A percentile compares a stretch with the other conserved stretches of the same genome.
Evolutionary conservation across 2,888 invertebrate genomes (phyloP).

Genomic region (Nysson spinosus): DNA sequence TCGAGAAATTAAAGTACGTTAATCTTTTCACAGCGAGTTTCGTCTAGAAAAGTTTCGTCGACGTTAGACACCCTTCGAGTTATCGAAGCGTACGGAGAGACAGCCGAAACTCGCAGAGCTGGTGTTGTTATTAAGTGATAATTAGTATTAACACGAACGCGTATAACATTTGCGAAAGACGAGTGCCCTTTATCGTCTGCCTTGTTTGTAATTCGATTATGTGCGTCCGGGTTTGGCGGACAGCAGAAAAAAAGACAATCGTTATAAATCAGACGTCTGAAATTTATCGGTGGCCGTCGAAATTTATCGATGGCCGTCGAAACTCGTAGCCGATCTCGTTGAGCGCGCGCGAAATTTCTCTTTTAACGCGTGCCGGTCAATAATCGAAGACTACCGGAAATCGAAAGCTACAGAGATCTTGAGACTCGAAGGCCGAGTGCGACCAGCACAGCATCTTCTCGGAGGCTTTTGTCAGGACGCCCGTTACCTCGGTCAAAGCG

Average conservation of each 20-base stretch:
- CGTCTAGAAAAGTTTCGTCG: constrained; percentile 29
- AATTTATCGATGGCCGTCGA: constrained; percentile 40
- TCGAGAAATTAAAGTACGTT: constrained; percentile 34
- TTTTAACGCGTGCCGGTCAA: constrained; percentile 32
- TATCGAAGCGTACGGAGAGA: constrained; percentile 55
- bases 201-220: constrained; percentile 1
- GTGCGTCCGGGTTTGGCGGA: constrained; percentile 22
- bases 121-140: constrained; percentile 19
- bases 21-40: not conserved
- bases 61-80: constrained; percentile 39
- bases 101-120: not conserved
- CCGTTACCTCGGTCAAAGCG: constrained; percentile 70
- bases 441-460: constrained; percentile 70
- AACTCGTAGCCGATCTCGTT: constrained; percentile 39
- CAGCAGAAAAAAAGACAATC: constrained; percentile 19
- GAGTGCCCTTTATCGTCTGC: constrained; percentile 8
- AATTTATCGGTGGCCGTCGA: constrained; percentile 38
- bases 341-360: constrained; percentile 26
- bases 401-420: constrained; percentile 72
- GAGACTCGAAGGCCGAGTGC: constrained; percentile 70
- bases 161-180: constrained; percentile 37
- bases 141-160: constrained; percentile 25
- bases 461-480: constrained; percentile 68
- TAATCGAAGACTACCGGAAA: constrained; percentile 73
- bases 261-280: constrained; percentile 29